Base-by-base conservation (phyloP, 2,797 vertebrate genomes). In the Mus spretus region DNA sequence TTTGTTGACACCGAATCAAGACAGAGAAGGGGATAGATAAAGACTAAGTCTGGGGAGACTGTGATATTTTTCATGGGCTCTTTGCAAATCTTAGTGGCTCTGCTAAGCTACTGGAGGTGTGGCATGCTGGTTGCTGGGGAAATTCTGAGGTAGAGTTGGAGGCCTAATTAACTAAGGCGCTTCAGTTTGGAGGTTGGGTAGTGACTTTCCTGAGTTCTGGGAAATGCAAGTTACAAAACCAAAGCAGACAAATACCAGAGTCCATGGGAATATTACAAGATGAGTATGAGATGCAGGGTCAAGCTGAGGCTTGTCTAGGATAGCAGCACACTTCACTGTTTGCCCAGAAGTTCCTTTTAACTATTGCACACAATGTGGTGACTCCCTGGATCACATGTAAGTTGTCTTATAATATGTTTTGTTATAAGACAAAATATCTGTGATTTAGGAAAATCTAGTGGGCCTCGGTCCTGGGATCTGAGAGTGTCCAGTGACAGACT, bases 131-230 rank as follows among this genome's bases (percentile, higher is more conserved):
- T 90, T 90, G 6, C n/a, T 79, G 63, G 24, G 34, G 37, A 91
- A 15, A 72, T 6, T 87, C n/a, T 85, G 26, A 37, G 80, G 9
- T 57, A 78, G 65, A 90, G 37, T 15, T 81, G 47, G 15, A 74
- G 40, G 78, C 13, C 9, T 91, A 70, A 72, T 72, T 6, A 50
- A 61, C n/a, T 83, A 77, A 80, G 50, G 57, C 91, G 28, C 31
- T 86, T 86, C 37, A 13, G 2, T 72, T 28, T 82, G 26, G 26
- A 7, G 37, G 5, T 9, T 26, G 34, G 86, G 8, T 85, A 77
- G n/a, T 89, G 72, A 86, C 31, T 94, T 77, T 75, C 37, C 53
- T 89, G 78, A 40, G 55, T 97, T 87, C n/a, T 86, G 10, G 12
- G 88, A 88, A 96, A 57, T 40, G 31, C 11, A 85, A 84, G 7